These are phyloP conservation scores for Pseudorasbora parva DNA, from an alignment of 2,113 vertebrate species.

Conservation along the genomic window DNA sequence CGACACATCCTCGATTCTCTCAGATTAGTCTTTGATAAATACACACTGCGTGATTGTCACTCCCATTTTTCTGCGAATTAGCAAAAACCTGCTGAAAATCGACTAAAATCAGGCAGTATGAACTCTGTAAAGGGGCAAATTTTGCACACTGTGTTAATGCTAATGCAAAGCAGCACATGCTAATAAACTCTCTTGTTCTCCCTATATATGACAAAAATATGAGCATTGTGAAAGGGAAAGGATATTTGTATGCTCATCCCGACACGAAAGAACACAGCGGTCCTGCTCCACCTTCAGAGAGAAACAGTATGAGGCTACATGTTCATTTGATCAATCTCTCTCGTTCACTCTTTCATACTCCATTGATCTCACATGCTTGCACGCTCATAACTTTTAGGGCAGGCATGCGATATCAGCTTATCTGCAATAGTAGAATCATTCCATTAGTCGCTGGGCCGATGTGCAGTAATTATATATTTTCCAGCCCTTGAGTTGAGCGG, in stretches of 20 bases:
- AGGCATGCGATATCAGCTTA: conserved; percentile 28
- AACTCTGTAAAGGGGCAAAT: no score
- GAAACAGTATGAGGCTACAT: conserved; percentile 9
- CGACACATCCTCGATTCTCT: no score
- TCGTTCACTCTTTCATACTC: background rate
- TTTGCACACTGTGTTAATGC: no score
- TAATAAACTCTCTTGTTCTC: background rate
- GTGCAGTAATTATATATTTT: conserved; percentile 5
- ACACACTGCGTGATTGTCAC: no score
- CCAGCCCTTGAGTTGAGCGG: background rate
- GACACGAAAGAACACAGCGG: conserved; percentile 26
- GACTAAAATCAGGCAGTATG: no score
- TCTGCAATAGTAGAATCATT: conserved; percentile 14
- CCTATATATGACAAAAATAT: conserved; percentile 20
- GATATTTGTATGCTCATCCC: conserved; percentile 30
- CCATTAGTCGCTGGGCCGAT: background rate
- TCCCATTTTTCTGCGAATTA: no score
- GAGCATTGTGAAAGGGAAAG: conserved; percentile 27
- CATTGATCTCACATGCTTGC: conserved; percentile 31
- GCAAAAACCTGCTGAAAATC: no score
- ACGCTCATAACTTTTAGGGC: conserved; percentile 17
- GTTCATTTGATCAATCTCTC: conserved; percentile 10
- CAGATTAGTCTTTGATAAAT: no score
- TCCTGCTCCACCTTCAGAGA: conserved; percentile 39
- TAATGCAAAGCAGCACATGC: background rate